A percentile compares a stretch with the other conserved stretches of the same genome.
Evolutionary conservation across 2,888 invertebrate species (phyloP).

Genomic region (Teleogryllus oceanicus): DNA sequence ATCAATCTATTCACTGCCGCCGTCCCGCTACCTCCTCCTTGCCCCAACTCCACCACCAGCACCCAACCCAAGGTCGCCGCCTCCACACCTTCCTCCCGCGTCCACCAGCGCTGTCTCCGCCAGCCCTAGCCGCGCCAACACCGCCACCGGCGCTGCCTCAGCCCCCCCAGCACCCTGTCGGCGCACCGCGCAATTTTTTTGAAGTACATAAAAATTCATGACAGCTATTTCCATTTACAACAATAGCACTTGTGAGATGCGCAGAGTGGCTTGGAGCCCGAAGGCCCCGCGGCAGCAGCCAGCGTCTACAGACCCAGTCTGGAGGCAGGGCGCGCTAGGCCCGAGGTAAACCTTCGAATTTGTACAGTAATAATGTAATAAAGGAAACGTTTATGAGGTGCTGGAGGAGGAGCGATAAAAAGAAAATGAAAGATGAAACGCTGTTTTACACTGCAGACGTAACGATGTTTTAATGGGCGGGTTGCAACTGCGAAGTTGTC

Average conservation of each 20-base stretch:
- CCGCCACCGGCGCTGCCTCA: too few species aligned
- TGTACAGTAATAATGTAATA: conserved; percentile 2
- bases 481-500: neutral
- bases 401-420: neutral
- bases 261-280: neutral
- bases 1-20: too few species aligned
- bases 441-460: neutral
- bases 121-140: too few species aligned
- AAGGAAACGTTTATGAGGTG: neutral
- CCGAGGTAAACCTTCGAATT: neutral
- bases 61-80: too few species aligned
- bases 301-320: too few species aligned
- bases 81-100: too few species aligned
- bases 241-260: neutral
- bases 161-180: neutral
- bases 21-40: too few species aligned
- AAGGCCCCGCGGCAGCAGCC: neutral
- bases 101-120: too few species aligned
- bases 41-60: too few species aligned
- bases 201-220: neutral
- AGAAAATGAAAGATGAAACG: neutral
- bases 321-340: neutral
- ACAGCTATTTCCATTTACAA: conserved; percentile 5
- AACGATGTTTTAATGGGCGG: neutral
- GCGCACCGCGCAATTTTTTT: neutral